Evolutionary conservation across 2,113 vertebrate species (phyloP).

Genomic region (Galeopterus variegatus): DNA sequence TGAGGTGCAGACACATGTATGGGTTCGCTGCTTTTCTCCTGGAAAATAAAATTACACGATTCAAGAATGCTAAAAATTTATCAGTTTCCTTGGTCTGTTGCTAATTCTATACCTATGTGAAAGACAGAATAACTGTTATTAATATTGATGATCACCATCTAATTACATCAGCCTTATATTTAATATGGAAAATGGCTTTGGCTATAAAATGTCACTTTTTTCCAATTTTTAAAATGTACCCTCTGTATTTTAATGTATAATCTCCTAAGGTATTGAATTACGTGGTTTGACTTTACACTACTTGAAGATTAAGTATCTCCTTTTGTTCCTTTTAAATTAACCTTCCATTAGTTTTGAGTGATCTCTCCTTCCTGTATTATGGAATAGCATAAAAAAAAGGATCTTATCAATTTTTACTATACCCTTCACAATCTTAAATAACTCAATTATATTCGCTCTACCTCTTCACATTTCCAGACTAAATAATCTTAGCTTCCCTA

Average conservation of each 20-base stretch:
- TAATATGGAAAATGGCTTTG: conserved; percentile 44
- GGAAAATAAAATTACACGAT: conserved; percentile 49
- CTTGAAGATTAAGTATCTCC: conserved; percentile 75
- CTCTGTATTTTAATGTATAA: conserved; percentile 74
- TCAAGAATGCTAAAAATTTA: conserved; percentile 13
- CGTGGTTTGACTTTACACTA: conserved; percentile 75
- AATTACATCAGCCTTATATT: conserved; percentile 33
- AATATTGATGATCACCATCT: conserved; percentile 12
- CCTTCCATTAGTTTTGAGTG: conserved; percentile 78
- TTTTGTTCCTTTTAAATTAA: conserved; percentile 80
- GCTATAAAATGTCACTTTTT: conserved; percentile 36
- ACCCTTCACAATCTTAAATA: conserved; percentile 82
- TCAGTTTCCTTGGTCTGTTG: neutral
- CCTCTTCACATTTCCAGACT: conserved; percentile 71
- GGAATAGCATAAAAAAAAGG: conserved; percentile 75
- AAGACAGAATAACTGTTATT: neutral
- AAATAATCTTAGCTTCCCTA: conserved; percentile 75
- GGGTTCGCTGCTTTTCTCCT: neutral
- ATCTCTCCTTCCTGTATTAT: conserved; percentile 76
- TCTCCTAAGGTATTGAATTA: conserved; percentile 74
- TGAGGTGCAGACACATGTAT: neutral
- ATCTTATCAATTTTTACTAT: conserved; percentile 81
- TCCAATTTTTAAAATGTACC: conserved; percentile 17
- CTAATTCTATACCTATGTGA: neutral
- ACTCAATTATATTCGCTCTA: conserved; percentile 82